Evolutionary conservation across 2,113 vertebrate species (phyloP), one percentile per base, ranked within the genome.

Genomic region (Gila orcuttii): DNA sequence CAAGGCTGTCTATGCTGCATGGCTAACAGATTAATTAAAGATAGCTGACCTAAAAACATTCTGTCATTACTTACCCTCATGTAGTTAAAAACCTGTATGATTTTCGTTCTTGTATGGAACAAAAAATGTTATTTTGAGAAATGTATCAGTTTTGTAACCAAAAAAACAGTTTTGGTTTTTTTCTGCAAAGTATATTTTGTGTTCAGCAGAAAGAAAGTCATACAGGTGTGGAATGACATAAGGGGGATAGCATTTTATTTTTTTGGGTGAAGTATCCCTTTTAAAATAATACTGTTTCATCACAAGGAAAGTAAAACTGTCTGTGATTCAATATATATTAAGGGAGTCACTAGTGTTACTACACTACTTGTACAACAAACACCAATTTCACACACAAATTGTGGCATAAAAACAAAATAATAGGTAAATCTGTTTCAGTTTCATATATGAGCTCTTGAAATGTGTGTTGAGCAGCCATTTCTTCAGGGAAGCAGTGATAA

Each of bases 391-490:
- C 64, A 68, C 62, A 66, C 5, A 31, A 52, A 19, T 57, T 57
- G 52, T 57, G 52, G 52, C 28, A 66, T 8, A 25, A 12, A 64
- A 62, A 64, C 12, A 9, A 9, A 39, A 39, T 9, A 39, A 69
- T 69, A 69, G 17, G 31, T 21, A 9, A 21, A 69, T 0, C 10
- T 0, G 19, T 71, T 39, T 39, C 19, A 39, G 68, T 69, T 36
- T 69, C 21, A 69, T 69, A 69, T 69, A 21, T 21, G 19, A 71
- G 36, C 39, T 71, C 3, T n/a, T n/a, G 21, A 12, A 73, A 73
- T 73, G 13, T 39, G 39, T 25, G 21, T 50, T 75, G 73, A 75
- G n/a, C 73, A 75, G 42, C 73, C 73, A 75, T 75, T 75, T 75
- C 23, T 50, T 50, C 42, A 75, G n/a, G n/a, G 73, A 75, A 47